Base-by-base conservation (phyloP, 2,113 vertebrate species). In the Scopus umbretta region DNA sequence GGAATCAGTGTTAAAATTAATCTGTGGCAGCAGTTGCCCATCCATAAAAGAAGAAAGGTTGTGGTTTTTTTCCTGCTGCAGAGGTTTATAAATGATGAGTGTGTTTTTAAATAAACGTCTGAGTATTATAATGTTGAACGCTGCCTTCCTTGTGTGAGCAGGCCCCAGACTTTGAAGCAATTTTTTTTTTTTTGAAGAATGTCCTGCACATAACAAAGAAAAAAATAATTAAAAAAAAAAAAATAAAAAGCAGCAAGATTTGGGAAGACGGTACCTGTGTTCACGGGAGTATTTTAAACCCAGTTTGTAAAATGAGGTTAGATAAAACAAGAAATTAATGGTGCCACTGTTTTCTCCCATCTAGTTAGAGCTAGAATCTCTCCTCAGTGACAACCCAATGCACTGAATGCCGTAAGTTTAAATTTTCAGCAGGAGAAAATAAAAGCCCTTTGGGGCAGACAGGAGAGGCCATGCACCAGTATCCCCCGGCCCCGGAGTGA, bases 401-500 rank as follows among this genome's bases (percentile, higher is more conserved):
- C 15, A 2, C 2, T 6, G 42, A 32, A 14, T 58, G 36, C 9
- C 18, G n/a, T 34, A 11, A 63, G 27, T 15, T 71, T 52, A 43
- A 38, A 38, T 45, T 63, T 43, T 25, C 22, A 49, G 38, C n/a
- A n/a, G n/a, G n/a, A n/a, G n/a, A n/a, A n/a, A n/a, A n/a, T n/a
- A 42, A 63, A 42, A 50, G 8, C 22, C 27, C 42, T 70, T 76
- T 8, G 38, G 70, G 63, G 27, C 13, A 14, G 61, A 6, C 0
- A 1, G 29, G 52, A 30, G 43, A n/a, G 47, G 47, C 29, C 0
- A 1, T 10, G 47, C 25, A 32, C 22, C 32, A 5, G 76, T 7
- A 6, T 20, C 71, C 42, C 27, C 1, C 16, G 17, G 53, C n/a
- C 34, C 49, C 0, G 7, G 15, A 5, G 25, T 2, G 13, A 11